These are phyloP conservation scores for Semicossyphus pulcher DNA, from an alignment of 2,113 vertebrate species.

Conservation along the genomic window DNA sequence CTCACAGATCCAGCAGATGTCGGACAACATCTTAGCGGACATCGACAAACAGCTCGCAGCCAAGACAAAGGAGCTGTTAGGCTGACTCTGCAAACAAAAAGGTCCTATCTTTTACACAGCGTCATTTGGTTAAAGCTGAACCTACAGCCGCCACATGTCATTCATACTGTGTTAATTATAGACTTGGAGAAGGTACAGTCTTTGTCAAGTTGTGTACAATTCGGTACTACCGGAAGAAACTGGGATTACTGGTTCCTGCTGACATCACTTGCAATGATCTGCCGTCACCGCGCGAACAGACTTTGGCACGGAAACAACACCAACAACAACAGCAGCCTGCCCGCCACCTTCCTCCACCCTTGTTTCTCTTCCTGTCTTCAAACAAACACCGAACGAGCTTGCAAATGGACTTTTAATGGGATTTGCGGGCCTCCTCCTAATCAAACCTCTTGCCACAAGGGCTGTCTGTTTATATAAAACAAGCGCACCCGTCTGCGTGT, in stretches of 20 bases:
- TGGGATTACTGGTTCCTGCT: slow-evolving; percentile 7
- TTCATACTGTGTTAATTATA: neutral
- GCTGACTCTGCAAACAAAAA: slow-evolving; percentile 39
- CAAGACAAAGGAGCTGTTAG: slow-evolving; percentile 95
- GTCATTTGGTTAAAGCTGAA: neutral
- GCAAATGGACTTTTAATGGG: slow-evolving; percentile 85
- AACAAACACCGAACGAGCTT: slow-evolving; percentile 74
- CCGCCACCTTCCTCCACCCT: slow-evolving; percentile 58
- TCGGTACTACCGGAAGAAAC: slow-evolving; percentile 5
- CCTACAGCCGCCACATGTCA: neutral
- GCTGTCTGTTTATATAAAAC: slow-evolving; percentile 80
- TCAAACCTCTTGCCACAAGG: slow-evolving; percentile 81
- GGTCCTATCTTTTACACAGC: neutral
- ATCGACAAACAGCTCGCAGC: slow-evolving; percentile 90
- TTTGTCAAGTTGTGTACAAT: neutral
- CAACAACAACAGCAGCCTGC: slow-evolving; percentile 44
- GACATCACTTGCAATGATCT: slow-evolving; percentile 52
- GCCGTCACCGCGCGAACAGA: slow-evolving; percentile 62
- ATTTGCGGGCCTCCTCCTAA: slow-evolving; percentile 83
- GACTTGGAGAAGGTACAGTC: neutral
- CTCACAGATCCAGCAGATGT: slow-evolving; percentile 93
- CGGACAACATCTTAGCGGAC: slow-evolving; percentile 83
- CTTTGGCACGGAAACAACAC: slow-evolving; percentile 57
- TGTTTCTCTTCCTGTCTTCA: slow-evolving; percentile 76
- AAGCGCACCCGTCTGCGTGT: slow-evolving; percentile 78